Evolutionary conservation across 2,113 vertebrate species (phyloP), one percentile per base, ranked within the genome.

Genomic region (Heterocephalus glaber): DNA sequence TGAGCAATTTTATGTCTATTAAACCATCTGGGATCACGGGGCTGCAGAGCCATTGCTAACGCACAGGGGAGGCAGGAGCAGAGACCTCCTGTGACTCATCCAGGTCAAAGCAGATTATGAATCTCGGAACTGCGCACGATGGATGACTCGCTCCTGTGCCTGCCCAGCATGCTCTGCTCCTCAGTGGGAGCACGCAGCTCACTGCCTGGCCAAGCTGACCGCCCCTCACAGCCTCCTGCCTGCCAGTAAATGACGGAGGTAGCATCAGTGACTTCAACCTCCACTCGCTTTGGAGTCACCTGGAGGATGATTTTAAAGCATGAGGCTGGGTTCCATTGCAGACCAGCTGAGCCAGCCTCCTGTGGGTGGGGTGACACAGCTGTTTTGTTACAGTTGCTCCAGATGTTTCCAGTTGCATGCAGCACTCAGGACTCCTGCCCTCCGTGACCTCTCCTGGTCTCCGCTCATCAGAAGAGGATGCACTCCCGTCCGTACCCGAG

Each of bases 51-150:
- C 77, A n/a, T 92, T 91, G 94, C 92, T 90, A 92, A 97, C 92
- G 90, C 93, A 56, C 82, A 94, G 81, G 70, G 61, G 94, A 94
- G 47, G 81, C 79, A 60, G 70, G 93, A 96, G 86, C 94, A 97
- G 20, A 70, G 14, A 38, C 30, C 2, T 9, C 9, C 68, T 88
- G 94, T 98, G 96, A 97, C 82, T 95, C 79, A 98, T 74, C 88
- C 72, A 85, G 95, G 97, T 96, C 95, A 92, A 97, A 97, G 95
- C 91, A 97, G 96, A 94, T 97, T 91, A 94, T 87, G 95, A 96
- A 96, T 97, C 82, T 77, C 33, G 54, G 61, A 44, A 68, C 66
- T 86, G 14, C 1, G 72, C 70, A 22, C 56, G 3, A 5, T 60
- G 26, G 91, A 92, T 56, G 13, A 41, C 54, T 89, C 47, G 35